Evolutionary conservation across 1,140 invertebrate species (phyloP).

Genomic region (Vollenhovia emeryi): DNA sequence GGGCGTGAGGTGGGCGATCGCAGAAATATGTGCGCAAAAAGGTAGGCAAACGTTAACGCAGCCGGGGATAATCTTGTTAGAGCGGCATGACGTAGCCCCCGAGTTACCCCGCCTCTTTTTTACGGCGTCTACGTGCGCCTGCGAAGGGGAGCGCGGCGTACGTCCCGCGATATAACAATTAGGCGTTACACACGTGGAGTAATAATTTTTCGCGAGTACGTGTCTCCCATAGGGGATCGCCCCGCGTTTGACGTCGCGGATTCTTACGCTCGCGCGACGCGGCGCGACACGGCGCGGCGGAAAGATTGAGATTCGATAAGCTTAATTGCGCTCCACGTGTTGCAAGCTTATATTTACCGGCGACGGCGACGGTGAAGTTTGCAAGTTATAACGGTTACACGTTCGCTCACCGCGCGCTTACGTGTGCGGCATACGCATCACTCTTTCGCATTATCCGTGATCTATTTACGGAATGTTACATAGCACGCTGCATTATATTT

Average conservation of each 20-base stretch:
- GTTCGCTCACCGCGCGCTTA: slow-evolving; percentile 29
- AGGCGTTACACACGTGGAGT: not conserved
- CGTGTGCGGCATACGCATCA: slow-evolving; percentile 20
- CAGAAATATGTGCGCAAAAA: slow-evolving; percentile 27
- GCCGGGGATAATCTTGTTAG: slow-evolving; percentile 39
- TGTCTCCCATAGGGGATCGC: not conserved
- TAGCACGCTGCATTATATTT: slow-evolving; percentile 51
- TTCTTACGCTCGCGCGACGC: not conserved
- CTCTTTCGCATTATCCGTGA: slow-evolving; percentile 53
- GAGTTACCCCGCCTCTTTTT: slow-evolving; percentile 16
- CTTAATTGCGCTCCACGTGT: slow-evolving; percentile 34
- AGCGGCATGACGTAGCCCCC: slow-evolving; percentile 15
- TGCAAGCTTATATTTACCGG: slow-evolving; percentile 49
- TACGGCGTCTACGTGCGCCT: not conserved
- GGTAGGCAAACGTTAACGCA: slow-evolving; percentile 41
- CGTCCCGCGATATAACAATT: slow-evolving; percentile 16
- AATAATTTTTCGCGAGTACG: slow-evolving; percentile 36
- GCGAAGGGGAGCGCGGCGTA: not conserved
- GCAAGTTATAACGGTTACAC: slow-evolving; percentile 49
- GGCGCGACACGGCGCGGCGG: not conserved
- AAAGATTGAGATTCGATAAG: slow-evolving; percentile 52
- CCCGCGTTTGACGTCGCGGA: slow-evolving; percentile 18
- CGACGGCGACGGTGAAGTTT: slow-evolving; percentile 29
- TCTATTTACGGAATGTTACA: slow-evolving; percentile 58
- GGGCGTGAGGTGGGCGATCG: not conserved